These are phyloP conservation scores for Rhodophaea formosa DNA, from an alignment of 2,888 invertebrate species.

Conservation along the genomic window DNA sequence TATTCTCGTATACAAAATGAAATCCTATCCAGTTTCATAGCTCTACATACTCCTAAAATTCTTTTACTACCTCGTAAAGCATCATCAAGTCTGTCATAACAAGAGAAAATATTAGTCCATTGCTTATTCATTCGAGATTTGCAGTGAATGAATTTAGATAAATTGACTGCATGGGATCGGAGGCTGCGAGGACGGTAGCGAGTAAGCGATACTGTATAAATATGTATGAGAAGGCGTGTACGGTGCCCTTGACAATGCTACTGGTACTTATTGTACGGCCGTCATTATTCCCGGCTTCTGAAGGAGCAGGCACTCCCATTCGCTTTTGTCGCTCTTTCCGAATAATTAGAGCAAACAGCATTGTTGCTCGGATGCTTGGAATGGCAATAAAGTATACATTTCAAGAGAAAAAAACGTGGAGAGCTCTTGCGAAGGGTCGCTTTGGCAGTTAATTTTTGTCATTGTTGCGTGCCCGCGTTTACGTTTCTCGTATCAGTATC, in stretches of 20 bases:
- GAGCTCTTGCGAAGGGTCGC: conserved; percentile 59
- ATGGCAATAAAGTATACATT: conserved; percentile 73
- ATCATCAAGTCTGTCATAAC: conserved; percentile 36
- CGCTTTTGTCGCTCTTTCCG: conserved; percentile 73
- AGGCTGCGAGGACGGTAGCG: conserved; percentile 27
- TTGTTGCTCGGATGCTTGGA: conserved; percentile 51
- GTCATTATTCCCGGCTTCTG: conserved; percentile 62
- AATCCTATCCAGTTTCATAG: not conserved
- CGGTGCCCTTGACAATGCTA: conserved; percentile 57
- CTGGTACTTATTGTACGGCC: conserved; percentile 61
- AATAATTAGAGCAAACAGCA: conserved; percentile 72
- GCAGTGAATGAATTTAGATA: conserved; percentile 38
- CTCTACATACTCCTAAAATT: conserved; percentile 19
- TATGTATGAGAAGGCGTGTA: conserved; percentile 73
- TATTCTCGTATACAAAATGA: not conserved
- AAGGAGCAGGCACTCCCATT: conserved; percentile 68
- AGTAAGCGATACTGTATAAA: conserved; percentile 56
- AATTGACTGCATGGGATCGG: conserved; percentile 32
- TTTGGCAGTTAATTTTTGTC: conserved; percentile 70
- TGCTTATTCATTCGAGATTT: conserved; percentile 38
- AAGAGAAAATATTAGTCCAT: conserved; percentile 31
- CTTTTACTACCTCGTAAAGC: conserved; percentile 24
- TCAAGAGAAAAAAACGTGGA: conserved; percentile 67
- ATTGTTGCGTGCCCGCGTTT: conserved; percentile 58
- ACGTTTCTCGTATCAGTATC: conserved; percentile 54